Base-by-base conservation (phyloP, 2,888 invertebrate species). In the Plusia festucae region DNA sequence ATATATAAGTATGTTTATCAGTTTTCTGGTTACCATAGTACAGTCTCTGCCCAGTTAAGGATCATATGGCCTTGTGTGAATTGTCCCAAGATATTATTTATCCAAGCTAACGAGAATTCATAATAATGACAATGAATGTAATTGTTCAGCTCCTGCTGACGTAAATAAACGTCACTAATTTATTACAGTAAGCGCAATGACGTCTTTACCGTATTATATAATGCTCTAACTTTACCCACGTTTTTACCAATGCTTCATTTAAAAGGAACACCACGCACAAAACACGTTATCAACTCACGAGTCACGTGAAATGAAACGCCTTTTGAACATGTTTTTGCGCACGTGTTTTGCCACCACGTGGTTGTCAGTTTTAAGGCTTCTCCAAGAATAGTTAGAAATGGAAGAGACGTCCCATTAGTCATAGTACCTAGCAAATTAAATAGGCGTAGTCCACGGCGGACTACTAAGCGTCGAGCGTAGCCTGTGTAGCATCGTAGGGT, bases 221-320 rank as follows among this genome's bases (percentile, higher is more conserved):
- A 16, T 16, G 16, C 20, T 11, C 5, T 16, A 30, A 27, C 18
- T n/a, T 22, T 2, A 0, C 22, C 22, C 77, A 77, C 79, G 77
- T 77, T 66, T 20, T 11, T 20, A 1, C 44, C 27, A 53, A 67
- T 72, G 63, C 52, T 63, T 65, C 13, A 27, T 68, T 52, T 60
- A 59, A 52, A 53, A 56, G n/a, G n/a, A n/a, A n/a, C n/a, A n/a
- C n/a, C n/a, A n/a, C n/a, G n/a, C n/a, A 65, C 18, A 6, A 13
- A n/a, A 44, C 20, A 51, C 18, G 4, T 24, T 15, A 70, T 70
- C 76, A 70, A 72, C 63, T 61, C 30, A n/a, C 0, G 15, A 22
- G 11, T 75, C 80, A 80, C 81, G 80, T 79, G 77, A 56, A 68
- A 34, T n/a, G 54, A 56, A 78, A 73, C 58, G 68, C 63, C 51